phyloP scores from a whole-genome alignment of 2,888 invertebrate species.

The Heliconius sara region DNA sequence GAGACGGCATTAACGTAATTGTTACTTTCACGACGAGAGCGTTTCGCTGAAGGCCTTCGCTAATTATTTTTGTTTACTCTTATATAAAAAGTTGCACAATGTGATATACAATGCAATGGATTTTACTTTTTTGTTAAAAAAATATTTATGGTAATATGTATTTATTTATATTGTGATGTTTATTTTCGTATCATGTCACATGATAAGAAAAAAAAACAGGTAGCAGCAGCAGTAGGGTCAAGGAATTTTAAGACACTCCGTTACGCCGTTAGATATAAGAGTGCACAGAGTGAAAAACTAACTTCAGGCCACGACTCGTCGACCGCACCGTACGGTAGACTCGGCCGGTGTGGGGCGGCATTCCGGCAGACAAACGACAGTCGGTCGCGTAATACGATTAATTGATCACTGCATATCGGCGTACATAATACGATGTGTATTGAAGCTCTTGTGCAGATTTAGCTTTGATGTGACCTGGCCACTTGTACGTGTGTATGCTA shows the following conservation, averaged over 20 bases:
- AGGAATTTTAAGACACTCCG: too few relatives aligned
- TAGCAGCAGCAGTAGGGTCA: too few relatives aligned
- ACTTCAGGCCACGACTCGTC: too few relatives aligned
- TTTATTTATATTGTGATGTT: neutral
- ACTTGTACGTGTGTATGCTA: neutral
- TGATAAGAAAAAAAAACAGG: too few relatives aligned
- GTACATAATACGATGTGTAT: neutral
- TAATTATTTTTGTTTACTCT: slow-evolving; percentile 5
- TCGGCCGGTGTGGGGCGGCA: neutral
- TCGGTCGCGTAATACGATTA: neutral
- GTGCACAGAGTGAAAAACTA: too few relatives aligned
- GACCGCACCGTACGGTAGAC: neutral
- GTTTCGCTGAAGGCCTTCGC: neutral
- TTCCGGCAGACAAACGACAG: neutral
- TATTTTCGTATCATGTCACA: too few relatives aligned
- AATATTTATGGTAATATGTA: neutral
- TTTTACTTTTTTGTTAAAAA: neutral
- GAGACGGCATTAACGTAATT: slow-evolving; percentile 1
- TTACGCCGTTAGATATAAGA: too few relatives aligned
- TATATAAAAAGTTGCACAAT: neutral
- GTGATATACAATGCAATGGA: neutral
- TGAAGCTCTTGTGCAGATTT: neutral
- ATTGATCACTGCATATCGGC: neutral
- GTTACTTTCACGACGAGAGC: neutral
- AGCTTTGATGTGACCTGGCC: slow-evolving; percentile 1